A percentile compares a stretch with the other conserved stretches of the same genome.
phyloP scores from a whole-genome alignment of 2,888 invertebrate genomes.

The Unio delphinus region DNA sequence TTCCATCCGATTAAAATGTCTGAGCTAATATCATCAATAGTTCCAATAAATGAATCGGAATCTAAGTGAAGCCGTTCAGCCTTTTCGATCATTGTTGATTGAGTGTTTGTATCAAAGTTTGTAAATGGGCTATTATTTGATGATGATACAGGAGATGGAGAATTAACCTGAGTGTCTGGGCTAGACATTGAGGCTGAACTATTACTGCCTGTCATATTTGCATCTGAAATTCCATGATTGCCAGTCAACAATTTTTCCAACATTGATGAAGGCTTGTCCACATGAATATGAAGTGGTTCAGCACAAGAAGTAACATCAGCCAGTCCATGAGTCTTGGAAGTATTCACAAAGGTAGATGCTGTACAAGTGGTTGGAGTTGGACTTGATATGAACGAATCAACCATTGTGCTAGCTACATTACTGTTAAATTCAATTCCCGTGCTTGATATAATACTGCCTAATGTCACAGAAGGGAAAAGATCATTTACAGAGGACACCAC shows the following conservation, averaged over 20 bases:
- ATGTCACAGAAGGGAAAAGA: no score
- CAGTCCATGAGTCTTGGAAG: no score
- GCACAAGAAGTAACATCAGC: no score
- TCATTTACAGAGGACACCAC: no score
- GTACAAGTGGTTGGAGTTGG: no score
- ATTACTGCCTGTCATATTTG: not conserved
- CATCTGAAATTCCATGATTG: slow-evolving; percentile 3
- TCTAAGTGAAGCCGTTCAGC: slow-evolving; percentile 52
- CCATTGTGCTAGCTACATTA: no score
- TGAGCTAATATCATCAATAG: no score
- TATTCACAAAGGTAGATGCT: no score
- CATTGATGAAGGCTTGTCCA: slow-evolving; percentile 20
- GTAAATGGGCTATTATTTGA: slow-evolving; percentile 21
- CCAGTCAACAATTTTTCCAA: slow-evolving; percentile 29
- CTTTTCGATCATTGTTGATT: slow-evolving; percentile 49
- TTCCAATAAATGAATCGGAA: slow-evolving; percentile 14
- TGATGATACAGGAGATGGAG: slow-evolving; percentile 27
- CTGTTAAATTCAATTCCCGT: no score
- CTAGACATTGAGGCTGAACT: slow-evolving; percentile 23
- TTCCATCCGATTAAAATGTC: no score
- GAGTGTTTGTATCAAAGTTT: slow-evolving; percentile 48
- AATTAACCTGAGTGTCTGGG: slow-evolving; percentile 27
- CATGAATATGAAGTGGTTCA: not conserved
- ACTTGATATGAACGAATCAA: no score
- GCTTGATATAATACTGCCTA: no score